Conservation (phyloP, 2,797 vertebrate genomes). For the Arctocebus calabarensis region DNA sequence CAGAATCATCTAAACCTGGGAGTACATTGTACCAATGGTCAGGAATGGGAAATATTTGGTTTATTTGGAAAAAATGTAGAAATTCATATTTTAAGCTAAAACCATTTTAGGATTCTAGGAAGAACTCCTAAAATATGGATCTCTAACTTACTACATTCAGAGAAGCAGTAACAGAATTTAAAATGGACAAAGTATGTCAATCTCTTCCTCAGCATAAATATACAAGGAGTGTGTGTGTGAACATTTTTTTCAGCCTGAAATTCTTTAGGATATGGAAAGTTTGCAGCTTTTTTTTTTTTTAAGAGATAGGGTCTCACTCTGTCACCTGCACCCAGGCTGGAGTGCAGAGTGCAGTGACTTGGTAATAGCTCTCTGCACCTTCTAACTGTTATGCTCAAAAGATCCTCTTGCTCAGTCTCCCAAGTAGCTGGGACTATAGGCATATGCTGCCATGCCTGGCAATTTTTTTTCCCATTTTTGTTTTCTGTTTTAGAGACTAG, state of each 20-base stretch:
- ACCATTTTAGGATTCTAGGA: constrained; percentile 20
- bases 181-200: background rate
- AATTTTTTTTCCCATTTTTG: too few species aligned
- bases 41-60: background rate
- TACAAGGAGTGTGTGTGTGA: background rate
- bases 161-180: constrained; percentile 43
- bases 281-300: background rate
- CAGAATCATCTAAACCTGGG: background rate
- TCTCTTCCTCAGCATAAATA: background rate
- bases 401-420: background rate
- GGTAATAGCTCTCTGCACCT: background rate
- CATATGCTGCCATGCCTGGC: too few species aligned
- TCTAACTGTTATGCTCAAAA: background rate
- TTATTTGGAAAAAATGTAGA: background rate
- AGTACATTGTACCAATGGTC: background rate
- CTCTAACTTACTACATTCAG: constrained; percentile 36
- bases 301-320: background rate
- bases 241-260: background rate
- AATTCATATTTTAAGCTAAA: background rate
- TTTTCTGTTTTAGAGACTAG: too few species aligned
- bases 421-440: too few species aligned
- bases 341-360: background rate
- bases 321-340: background rate
- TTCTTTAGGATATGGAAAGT: background rate
- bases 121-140: background rate